phyloP scores from a whole-genome alignment of 1,140 invertebrate genomes.

The Zeugodacus cucurbitae region DNA sequence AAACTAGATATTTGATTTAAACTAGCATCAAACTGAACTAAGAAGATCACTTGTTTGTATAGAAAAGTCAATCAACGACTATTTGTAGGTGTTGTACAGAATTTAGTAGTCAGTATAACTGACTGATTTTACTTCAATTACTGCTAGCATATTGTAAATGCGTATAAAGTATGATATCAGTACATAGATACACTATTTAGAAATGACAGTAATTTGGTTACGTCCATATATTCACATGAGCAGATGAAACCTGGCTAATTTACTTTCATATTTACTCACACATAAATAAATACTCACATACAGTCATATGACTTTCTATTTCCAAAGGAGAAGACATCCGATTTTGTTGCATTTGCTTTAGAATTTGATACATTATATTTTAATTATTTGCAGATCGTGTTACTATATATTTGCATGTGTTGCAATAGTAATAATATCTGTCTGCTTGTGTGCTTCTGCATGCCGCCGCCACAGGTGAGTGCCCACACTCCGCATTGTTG shows the following conservation, averaged over 20 bases:
- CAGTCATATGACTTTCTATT: not conserved
- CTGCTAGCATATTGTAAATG: no score
- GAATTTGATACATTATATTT: conserved; percentile 8
- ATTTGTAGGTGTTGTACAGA: no score
- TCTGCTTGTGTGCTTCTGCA: no score
- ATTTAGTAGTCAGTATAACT: no score
- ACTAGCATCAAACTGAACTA: no score
- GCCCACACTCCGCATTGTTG: not conserved
- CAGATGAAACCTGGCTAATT: not conserved
- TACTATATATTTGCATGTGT: not conserved
- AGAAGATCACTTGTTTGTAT: no score
- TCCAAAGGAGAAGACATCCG: not conserved
- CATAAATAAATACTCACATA: not conserved
- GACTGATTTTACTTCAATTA: no score
- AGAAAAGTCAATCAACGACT: no score
- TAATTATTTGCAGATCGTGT: conserved; percentile 18
- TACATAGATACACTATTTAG: no score
- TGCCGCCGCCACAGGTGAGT: not conserved
- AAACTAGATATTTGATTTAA: no score
- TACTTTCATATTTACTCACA: not conserved
- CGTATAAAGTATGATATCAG: not conserved
- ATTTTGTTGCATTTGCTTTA: not conserved
- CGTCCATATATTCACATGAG: not conserved
- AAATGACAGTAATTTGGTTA: no score
- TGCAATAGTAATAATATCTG: no score